Base-by-base conservation (phyloP, 2,888 invertebrate species). In the Diachrysia chrysitis region DNA sequence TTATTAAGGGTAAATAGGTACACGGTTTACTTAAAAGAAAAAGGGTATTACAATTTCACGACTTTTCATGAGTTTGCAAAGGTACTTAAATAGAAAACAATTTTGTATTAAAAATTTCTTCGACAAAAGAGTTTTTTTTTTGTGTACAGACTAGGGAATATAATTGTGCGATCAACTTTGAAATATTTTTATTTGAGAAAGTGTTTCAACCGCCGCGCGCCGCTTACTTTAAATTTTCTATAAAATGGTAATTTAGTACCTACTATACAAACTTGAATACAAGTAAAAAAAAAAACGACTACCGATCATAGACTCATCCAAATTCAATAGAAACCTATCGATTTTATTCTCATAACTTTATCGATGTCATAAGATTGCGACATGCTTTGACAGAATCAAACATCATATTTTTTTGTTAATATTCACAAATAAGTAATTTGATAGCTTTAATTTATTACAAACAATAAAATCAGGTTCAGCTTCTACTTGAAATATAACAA, bases 1-100 rank as follows among this genome's bases (percentile, higher is more conserved):
- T 10, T 46, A 46, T 17, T n/a, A 17, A 21, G 21, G 48, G 48
- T 51, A 21, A 51, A 21, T 51, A 51, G 48, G 12, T 51, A 12
- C 10, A 12, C 21, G 19, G 10, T 19, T 51, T 21, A 51, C 19
- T 51, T 21, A 21, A 51, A 51, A 21, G 48, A 51, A 51, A 51
- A 51, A 51, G 48, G 42, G 48, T 42, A 42, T 51, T 51, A 19
- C 17, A 17, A 48, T 51, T 51, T 51, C 6, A 21, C 48, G 17
- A 51, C 12, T 19, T 51, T 51, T 51, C 7, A 21, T 21, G 48
- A 19, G 19, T 19, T 51, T 21, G 48, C 48, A 14, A 51, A 51
- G 12, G 17, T 19, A 21, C 48, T 51, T 51, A 19, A 51, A 51
- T 19, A 51, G 48, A 19, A 51, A 51, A 21, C 21, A 51, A 21